Evolutionary conservation across 2,797 vertebrate species (phyloP).

Genomic region (Acipenser oxyrinchus): DNA sequence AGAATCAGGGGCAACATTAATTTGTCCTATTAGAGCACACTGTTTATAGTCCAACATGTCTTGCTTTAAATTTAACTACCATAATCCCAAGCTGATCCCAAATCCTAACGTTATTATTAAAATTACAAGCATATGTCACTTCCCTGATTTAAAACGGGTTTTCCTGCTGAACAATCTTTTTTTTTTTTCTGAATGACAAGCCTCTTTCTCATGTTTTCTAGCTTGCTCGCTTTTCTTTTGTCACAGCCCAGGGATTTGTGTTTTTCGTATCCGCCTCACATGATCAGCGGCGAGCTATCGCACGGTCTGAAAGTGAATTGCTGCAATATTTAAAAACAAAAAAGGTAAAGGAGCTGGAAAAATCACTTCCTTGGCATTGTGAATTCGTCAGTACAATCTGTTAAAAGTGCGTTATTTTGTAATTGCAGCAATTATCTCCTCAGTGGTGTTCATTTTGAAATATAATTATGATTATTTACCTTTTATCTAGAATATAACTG

Average conservation of each 20-base stretch:
- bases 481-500: no score
- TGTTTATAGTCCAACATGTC: constrained; percentile 31
- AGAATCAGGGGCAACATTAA: no score
- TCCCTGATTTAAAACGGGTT: constrained; percentile 63
- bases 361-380: no score
- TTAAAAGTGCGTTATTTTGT: no score
- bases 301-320: constrained; percentile 33
- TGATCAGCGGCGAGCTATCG: constrained; percentile 63
- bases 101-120: constrained; percentile 69
- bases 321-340: no score
- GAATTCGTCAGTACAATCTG: no score
- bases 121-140: constrained; percentile 80
- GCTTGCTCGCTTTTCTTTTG: constrained; percentile 66
- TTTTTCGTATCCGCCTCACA: constrained; percentile 63
- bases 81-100: constrained; percentile 73
- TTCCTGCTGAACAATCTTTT: constrained; percentile 53
- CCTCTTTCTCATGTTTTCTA: constrained; percentile 61
- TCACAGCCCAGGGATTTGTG: constrained; percentile 66
- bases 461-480: no score
- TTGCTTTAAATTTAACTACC: constrained; percentile 65
- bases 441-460: no score
- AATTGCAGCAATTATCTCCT: no score
- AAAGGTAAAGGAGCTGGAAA: no score
- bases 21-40: no score
- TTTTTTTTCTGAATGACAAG: constrained; percentile 57